Base-by-base conservation (phyloP, 2,888 invertebrate species). In the Ashinkailepas kermadecensis region DNA sequence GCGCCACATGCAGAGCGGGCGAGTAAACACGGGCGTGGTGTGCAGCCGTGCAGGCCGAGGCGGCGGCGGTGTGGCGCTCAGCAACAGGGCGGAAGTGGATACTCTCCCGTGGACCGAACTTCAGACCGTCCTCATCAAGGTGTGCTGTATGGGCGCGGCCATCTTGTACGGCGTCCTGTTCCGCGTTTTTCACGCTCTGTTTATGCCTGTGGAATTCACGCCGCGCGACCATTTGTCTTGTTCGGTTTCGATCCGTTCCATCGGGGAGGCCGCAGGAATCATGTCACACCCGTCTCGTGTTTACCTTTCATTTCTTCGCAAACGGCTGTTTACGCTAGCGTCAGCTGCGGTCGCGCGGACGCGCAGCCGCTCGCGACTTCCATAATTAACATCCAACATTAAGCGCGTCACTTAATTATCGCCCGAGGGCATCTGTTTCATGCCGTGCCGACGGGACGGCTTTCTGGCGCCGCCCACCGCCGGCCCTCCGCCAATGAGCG, bases 321-420 rank as follows among this genome's bases (percentile, higher is more conserved):
- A 74, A 74, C 74, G 56, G 74, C 74, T 56, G 56, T 74, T 74
- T 54, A 56, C 74, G 74, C 56, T 56, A 54, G 10, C 74, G 54
- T 13, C 54, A 21, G 74, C 18, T 56, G 74, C 56, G 74, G 74
- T 56, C 56, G 74, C 65, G 23, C 23, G 10, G 65, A 8, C 59
- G 59, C 7, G 59, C 59, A 59, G 59, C 59, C 59, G 39, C 39
- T 18, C 62, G 62, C 18, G 13, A 18, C 70, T 39, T 70, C 74
- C 18, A 56, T 56, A 74, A 74, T 74, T 74, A 74, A 54, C 74
- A 7, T 8, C 74, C 56, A 56, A 56, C 56, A 56, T 74, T 11
- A 39, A 74, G 56, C 54, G 21, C 74, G 74, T 74, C 74, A 54
- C 54, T 74, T 74, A 74, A 74, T 74, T 74, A 74, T 56, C 74